Evolutionary conservation across 2,888 invertebrate species (phyloP), one percentile per base, ranked within the genome.

Genomic region (Drosophila fulvimacula): DNA sequence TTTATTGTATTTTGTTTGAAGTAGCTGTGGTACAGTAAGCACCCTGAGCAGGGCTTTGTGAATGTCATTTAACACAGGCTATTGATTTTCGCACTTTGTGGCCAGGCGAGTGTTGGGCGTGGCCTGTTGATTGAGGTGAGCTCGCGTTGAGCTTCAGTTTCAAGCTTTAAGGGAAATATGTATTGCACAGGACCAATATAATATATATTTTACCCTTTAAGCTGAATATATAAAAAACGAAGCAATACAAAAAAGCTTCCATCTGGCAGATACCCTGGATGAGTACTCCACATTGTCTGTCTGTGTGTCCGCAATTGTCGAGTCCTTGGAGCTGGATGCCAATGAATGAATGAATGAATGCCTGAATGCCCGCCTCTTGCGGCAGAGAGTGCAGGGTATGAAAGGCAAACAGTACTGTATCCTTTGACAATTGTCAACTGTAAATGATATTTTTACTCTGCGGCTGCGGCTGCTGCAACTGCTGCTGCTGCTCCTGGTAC

Each of bases 361-460:
- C 42, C 24, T 44, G 5, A n/a, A 36, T 7, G 51, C 21, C 36
- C 27, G n/a, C 5, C 36, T 10, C n/a, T n/a, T 11, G n/a, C 15
- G 15, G 1, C 34, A 1, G 34, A 15, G 21, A 5, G n/a, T 42
- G 21, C 34, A 56, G 56, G 56, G 56, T 15, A 39, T 46, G n/a
- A 10, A 24, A 34, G 36, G 46, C 21, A 24, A 5, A 24, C 7
- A 64, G 46, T 13, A 21, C 51, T 52, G 27, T 46, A 53, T 42
- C 41, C 41, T 34, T 56, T 39, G 38, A 56, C 51, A 59, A 57
- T 56, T 60, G 63, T 49, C 58, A 63, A 59, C 55, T 59, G 61
- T 53, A 61, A 60, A 69, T 70, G 70, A 69, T 49, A 70, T 55
- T 61, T 60, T 49, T 38, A 52, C 30, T 42, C 55, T 66, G 48